Conservation (phyloP, 1,140 invertebrate genomes). For the Drosophila nigrodunni region DNA sequence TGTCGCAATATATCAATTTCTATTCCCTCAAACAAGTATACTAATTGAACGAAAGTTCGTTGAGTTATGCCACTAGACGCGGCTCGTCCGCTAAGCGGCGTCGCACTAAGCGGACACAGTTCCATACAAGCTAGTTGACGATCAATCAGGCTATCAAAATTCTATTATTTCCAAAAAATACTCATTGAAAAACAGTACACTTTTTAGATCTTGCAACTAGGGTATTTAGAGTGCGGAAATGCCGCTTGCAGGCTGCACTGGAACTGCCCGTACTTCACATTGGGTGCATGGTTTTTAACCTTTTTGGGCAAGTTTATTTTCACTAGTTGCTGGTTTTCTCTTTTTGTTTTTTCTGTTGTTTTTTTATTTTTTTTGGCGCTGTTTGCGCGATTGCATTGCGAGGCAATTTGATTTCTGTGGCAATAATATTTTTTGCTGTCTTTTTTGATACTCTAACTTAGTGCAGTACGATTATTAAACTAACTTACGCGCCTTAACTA, state of each 20-base stretch:
- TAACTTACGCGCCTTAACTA: no score
- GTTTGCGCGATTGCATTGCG: conserved; percentile 22
- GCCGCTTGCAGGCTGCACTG: background rate
- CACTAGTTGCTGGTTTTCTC: conserved; percentile 53
- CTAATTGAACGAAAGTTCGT: no score
- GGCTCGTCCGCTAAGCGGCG: no score
- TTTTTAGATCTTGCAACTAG: background rate
- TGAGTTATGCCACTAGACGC: no score
- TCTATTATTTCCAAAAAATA: no score
- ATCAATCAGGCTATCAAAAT: no score
- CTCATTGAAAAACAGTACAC: no score
- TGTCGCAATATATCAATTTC: no score
- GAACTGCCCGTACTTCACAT: conserved; percentile 37
- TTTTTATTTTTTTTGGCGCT: conserved; percentile 51
- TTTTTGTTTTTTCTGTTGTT: conserved; percentile 30
- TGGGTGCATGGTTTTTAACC: conserved; percentile 65
- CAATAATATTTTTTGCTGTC: conserved; percentile 17
- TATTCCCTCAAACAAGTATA: no score
- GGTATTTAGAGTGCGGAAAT: conserved; percentile 3
- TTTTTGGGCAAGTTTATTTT: conserved; percentile 56
- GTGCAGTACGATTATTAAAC: background rate
- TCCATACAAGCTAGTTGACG: no score
- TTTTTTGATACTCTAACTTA: conserved; percentile 26
- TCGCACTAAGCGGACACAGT: no score
- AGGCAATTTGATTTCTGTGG: conserved; percentile 25